Evolutionary conservation across 2,113 vertebrate genomes (phyloP).

Genomic region (Oncorhynchus keta): DNA sequence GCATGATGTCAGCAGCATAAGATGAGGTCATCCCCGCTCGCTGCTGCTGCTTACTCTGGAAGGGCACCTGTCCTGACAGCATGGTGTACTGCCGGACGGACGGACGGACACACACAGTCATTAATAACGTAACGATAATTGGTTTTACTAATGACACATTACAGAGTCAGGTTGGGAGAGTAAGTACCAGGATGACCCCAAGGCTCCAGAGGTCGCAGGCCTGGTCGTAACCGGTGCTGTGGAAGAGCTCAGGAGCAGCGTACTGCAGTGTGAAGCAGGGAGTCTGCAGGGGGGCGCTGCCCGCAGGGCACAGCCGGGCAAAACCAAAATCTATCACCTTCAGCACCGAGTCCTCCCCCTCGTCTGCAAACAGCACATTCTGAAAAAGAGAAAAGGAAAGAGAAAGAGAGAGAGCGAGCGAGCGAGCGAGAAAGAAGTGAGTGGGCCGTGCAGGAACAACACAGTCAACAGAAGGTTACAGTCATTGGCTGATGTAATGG

Average conservation of each 20-base stretch:
- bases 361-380: slow-evolving; percentile 88
- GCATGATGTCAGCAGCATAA: slow-evolving; percentile 88
- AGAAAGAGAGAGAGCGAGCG: neutral
- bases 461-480: neutral
- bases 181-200: slow-evolving; percentile 86
- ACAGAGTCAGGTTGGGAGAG: neutral
- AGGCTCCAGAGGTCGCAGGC: slow-evolving; percentile 93
- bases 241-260: slow-evolving; percentile 86
- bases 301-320: slow-evolving; percentile 84
- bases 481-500: neutral
- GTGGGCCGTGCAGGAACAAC: neutral
- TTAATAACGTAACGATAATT: neutral
- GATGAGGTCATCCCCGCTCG: slow-evolving; percentile 81
- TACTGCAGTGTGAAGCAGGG: slow-evolving; percentile 93
- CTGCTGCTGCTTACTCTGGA: slow-evolving; percentile 80
- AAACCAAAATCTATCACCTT: slow-evolving; percentile 94
- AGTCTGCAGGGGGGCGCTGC: slow-evolving; percentile 86
- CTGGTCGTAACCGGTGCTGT: slow-evolving; percentile 86
- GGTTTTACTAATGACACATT: neutral
- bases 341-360: slow-evolving; percentile 78
- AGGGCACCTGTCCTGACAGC: slow-evolving; percentile 90
- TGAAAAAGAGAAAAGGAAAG: slow-evolving; percentile 35
- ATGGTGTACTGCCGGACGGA: slow-evolving; percentile 82
- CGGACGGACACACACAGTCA: neutral
- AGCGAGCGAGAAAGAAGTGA: neutral